Evolutionary conservation across 2,888 invertebrate genomes (phyloP).

Genomic region (Pyrrhia umbra): DNA sequence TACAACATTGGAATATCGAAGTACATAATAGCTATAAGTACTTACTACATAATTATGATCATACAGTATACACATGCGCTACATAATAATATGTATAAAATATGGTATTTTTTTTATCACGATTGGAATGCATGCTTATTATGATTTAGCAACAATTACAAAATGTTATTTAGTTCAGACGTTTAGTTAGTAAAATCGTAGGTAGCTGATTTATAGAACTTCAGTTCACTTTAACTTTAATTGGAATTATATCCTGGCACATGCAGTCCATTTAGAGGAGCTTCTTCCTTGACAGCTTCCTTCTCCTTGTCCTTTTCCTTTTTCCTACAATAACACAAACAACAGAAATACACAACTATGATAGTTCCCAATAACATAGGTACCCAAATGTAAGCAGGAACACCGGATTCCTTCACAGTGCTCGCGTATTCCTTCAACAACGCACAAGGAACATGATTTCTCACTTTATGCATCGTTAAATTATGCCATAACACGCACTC

Average conservation of each 20-base stretch:
- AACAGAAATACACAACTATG: conserved; percentile 73
- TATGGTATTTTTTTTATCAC: no score
- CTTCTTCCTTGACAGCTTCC: conserved; percentile 65
- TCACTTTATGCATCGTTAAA: conserved; percentile 72
- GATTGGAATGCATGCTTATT: no score
- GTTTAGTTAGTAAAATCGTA: not conserved
- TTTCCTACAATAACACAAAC: conserved; percentile 74
- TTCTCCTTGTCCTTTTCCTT: conserved; percentile 67
- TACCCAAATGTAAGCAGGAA: conserved; percentile 84
- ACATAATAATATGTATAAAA: no score
- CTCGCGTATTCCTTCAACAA: conserved; percentile 81
- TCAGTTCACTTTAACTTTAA: conserved; percentile 33
- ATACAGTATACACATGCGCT: no score
- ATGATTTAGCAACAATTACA: no score
- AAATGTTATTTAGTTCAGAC: not conserved
- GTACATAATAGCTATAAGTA: no score
- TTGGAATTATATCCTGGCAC: conserved; percentile 75
- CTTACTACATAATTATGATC: no score
- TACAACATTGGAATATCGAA: no score
- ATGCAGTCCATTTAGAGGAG: conserved; percentile 72
- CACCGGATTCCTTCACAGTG: conserved; percentile 78
- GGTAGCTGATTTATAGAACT: not conserved
- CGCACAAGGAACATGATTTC: conserved; percentile 77
- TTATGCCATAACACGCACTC: conserved; percentile 85
- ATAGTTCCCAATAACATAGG: conserved; percentile 76